Percentiles rank a stretch among this genome's conserved stretches.
Evolutionary conservation across 1,140 invertebrate genomes (phyloP).

Genomic region (Lasaia peninsularis): DNA sequence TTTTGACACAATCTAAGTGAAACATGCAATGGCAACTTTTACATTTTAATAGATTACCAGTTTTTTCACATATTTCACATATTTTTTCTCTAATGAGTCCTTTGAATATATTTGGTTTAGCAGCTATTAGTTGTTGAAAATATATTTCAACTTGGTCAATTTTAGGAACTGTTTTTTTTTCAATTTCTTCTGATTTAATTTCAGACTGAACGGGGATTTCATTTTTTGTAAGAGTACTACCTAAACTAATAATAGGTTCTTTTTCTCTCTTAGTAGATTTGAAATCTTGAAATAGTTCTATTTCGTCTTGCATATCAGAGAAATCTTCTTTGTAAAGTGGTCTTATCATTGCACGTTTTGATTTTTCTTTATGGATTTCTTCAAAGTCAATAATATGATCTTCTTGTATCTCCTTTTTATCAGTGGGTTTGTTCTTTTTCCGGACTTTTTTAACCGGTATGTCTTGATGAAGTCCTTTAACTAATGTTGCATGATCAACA

Average conservation of each 20-base stretch:
- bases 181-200: constrained; percentile 22
- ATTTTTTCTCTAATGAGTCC: constrained; percentile 80
- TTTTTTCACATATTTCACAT: constrained; percentile 82
- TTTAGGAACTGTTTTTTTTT: constrained; percentile 34
- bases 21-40: constrained; percentile 79
- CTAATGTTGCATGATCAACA: constrained; percentile 42
- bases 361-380: constrained; percentile 48
- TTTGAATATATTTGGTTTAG: constrained; percentile 79
- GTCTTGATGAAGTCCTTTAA: constrained; percentile 54
- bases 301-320: constrained; percentile 53
- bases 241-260: constrained; percentile 13
- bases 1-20: constrained; percentile 73
- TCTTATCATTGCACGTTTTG: constrained; percentile 48
- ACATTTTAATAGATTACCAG: constrained; percentile 80
- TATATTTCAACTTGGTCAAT: constrained; percentile 51
- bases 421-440: constrained; percentile 36
- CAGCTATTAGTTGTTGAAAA: constrained; percentile 48
- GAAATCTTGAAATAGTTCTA: constrained; percentile 50
- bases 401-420: constrained; percentile 11
- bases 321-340: constrained; percentile 59
- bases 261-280: constrained; percentile 29
- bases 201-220: constrained; percentile 14
- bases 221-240: background rate
- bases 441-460: constrained; percentile 37
- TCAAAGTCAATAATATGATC: constrained; percentile 17